Evolutionary conservation across 2,797 vertebrate species (phyloP), one percentile per base, ranked within the genome.

Genomic region (Hyperoplus lanceolatus): DNA sequence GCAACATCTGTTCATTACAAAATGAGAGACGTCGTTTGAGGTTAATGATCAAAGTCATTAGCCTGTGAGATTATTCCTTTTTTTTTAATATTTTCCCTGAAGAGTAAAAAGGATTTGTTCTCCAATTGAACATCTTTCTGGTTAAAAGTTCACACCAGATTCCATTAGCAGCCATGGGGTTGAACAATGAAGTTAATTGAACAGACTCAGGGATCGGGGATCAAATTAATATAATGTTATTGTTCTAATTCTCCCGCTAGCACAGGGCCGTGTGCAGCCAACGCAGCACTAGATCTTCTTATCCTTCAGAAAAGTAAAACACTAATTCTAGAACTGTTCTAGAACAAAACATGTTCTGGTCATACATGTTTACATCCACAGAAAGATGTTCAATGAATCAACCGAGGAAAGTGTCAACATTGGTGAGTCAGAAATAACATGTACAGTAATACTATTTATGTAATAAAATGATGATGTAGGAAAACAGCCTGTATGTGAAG

Each of bases 41-140:
- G 65, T 38, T 42, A 77, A 50, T 56, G 11, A 76, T 59, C 45
- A 54, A 16, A 63, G 66, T 62, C 38, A 70, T 50, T 77, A 70
- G 57, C 29, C 39, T 57, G 36, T 36, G 38, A 70, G 48, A 71
- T 71, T 53, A 72, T 72, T 60, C 53, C 13, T 66, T 46, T 51
- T 70, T 16, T 16, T 70, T 29, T 3, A 3, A 12, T 39, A 46
- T 63, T 45, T 16, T 41, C 49, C 50, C 43, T 43, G 7, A 38
- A 43, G 56, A 61, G 3, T 55, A 3, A 8, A 42, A 67, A 42
- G 2, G 38, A 60, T 67, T 67, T 72, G 18, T 55, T 49, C 38
- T 42, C 51, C 48, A 48, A 66, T n/a, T 65, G 65, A 62, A 56
- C 36, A 54, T 63, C 43, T 61, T 46, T 65, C 21, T 53, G 48